These are phyloP conservation scores for Bothrops alternatus DNA, from an alignment of 2,797 vertebrate species.

Conservation along the genomic window DNA sequence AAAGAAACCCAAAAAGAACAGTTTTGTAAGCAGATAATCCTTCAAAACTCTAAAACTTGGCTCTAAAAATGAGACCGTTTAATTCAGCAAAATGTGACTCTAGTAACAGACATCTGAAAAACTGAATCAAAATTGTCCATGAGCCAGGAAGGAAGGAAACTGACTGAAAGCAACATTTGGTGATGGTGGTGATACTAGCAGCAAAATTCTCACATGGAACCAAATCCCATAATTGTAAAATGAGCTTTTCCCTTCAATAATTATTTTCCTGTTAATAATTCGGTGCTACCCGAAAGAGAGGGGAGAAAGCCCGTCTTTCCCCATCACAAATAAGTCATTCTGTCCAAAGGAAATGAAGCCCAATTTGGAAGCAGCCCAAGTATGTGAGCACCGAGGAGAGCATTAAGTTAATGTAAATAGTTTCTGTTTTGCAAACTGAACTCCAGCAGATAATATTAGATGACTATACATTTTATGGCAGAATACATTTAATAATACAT, in stretches of 20 bases:
- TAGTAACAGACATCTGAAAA: neutral
- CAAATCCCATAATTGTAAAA: neutral
- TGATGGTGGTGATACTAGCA: neutral
- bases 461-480: constrained; percentile 56
- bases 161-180: neutral
- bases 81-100: neutral
- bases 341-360: constrained; percentile 27
- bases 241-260: neutral
- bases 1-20: neutral
- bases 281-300: neutral
- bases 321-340: constrained; percentile 32
- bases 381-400: constrained; percentile 46
- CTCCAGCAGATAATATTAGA: constrained; percentile 44
- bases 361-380: constrained; percentile 45
- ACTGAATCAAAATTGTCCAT: neutral
- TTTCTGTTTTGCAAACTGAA: constrained; percentile 47
- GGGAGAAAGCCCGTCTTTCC: neutral
- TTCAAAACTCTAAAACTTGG: neutral
- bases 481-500: constrained; percentile 58
- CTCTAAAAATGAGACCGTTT: neutral
- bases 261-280: neutral
- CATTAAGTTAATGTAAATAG: constrained; percentile 46
- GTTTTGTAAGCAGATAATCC: neutral
- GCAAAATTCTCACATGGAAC: neutral
- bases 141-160: neutral